phyloP scores from a whole-genome alignment of 2,888 invertebrate species.

The Mechanitis messenoides region DNA sequence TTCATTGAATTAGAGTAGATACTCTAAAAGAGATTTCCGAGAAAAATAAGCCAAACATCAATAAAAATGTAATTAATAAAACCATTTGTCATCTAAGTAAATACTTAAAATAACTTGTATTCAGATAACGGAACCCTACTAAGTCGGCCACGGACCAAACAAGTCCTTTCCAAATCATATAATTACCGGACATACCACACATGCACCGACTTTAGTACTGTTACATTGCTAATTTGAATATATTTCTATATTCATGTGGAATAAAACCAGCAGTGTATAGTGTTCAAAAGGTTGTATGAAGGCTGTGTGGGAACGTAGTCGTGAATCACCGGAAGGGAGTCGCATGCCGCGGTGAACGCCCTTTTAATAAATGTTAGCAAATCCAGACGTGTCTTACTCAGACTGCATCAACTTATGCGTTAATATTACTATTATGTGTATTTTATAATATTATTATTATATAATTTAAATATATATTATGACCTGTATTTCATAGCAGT shows the following conservation, averaged over 20 bases:
- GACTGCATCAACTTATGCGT: too few relatives aligned
- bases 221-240: background rate
- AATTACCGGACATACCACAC: slow-evolving; percentile 1
- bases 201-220: background rate
- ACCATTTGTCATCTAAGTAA: too few relatives aligned
- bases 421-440: too few relatives aligned
- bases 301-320: slow-evolving; percentile 23
- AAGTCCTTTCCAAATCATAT: background rate
- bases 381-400: background rate
- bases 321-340: slow-evolving; percentile 35
- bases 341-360: slow-evolving; percentile 25
- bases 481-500: too few relatives aligned
- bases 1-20: too few relatives aligned
- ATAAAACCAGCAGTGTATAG: background rate
- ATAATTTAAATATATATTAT: background rate
- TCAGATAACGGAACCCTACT: background rate
- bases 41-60: too few relatives aligned
- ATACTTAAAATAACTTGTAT: too few relatives aligned
- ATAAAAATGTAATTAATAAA: too few relatives aligned
- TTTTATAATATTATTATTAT: too few relatives aligned
- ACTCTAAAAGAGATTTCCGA: too few relatives aligned
- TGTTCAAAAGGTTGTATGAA: background rate
- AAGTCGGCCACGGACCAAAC: background rate
- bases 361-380: background rate
- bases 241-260: background rate